Base-by-base conservation (phyloP, 2,888 invertebrate species). In the Acrobeloides nanus region DNA sequence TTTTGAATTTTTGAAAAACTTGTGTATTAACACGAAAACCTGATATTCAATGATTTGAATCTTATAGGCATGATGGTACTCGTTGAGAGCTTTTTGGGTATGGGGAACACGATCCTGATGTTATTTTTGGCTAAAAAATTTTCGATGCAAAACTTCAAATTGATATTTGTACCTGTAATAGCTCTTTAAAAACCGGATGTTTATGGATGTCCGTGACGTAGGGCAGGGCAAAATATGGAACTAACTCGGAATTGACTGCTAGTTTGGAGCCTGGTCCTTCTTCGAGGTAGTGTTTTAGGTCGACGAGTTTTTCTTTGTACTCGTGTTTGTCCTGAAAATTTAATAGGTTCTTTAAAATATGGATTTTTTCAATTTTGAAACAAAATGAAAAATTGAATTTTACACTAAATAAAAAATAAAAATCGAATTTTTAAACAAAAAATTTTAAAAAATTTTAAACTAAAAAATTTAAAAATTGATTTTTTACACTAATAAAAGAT, bases 121-220 rank as follows among this genome's bases (percentile, higher is more conserved):
- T n/a, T n/a, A n/a, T n/a, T n/a, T n/a, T n/a, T n/a, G n/a, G n/a
- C n/a, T n/a, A n/a, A n/a, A n/a, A n/a, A n/a, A n/a, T n/a, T n/a
- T 8, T 21, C 6, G 27, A 21, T 10, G 12, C 40, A 8, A 12
- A 35, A 12, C 10, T 29, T 29, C 29, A 10, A 29, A 29, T 12
- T 29, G 10, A 12, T 29, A 12, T 29, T 29, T 29, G 31, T 29
- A 49, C 49, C 38, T 49, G 51, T 17, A 49, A 34, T 7, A 50
- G 23, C 25, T 53, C 54, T 4, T 24, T 18, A 35, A 53, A 53
- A 20, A 53, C 42, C 4, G 53, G 53, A 35, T 53, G 53, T 23
- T 53, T 45, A 32, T 50, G 25, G 6, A 48, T 53, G 25, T 53
- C 53, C 47, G 42, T 56, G 27, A 41, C 53, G 40, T 53, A 55